A percentile compares a stretch with the other conserved stretches of the same genome.
Evolutionary conservation across 2,113 vertebrate genomes (phyloP).

Genomic region (Mesocricetus auratus): DNA sequence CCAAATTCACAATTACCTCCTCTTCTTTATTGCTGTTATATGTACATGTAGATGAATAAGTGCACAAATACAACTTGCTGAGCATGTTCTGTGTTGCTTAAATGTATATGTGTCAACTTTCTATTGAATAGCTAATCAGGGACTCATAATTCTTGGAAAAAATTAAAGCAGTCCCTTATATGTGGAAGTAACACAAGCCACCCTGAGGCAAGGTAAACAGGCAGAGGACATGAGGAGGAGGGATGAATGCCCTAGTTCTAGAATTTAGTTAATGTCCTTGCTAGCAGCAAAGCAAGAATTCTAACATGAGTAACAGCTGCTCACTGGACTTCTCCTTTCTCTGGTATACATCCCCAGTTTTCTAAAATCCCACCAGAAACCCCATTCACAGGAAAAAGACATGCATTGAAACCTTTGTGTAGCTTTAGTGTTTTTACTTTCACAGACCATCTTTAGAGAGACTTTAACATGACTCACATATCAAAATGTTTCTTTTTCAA

Average conservation of each 20-base stretch:
- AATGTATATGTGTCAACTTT: too few species aligned
- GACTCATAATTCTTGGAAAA: not conserved
- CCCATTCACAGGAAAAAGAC: not conserved
- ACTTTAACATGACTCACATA: not conserved
- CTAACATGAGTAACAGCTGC: not conserved
- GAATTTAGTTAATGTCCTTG: not conserved
- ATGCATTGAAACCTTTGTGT: not conserved
- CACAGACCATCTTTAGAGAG: not conserved
- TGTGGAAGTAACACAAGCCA: not conserved
- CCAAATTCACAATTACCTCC: not conserved
- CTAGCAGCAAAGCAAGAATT: not conserved
- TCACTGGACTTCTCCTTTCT: not conserved
- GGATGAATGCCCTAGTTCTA: not conserved
- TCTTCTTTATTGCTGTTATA: not conserved
- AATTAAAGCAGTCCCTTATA: not conserved
- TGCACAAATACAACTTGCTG: not conserved
- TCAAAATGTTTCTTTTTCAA: not conserved
- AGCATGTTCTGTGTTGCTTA: not conserved
- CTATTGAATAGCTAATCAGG: not conserved
- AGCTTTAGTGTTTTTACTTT: not conserved
- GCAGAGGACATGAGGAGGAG: too few species aligned
- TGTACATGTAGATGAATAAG: not conserved
- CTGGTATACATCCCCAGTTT: not conserved
- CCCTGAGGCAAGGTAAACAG: not conserved
- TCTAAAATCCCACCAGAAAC: not conserved